These are phyloP conservation scores for Enteromius unitaeniatus DNA, from an alignment of 2,797 vertebrate species.

Conservation along the genomic window DNA sequence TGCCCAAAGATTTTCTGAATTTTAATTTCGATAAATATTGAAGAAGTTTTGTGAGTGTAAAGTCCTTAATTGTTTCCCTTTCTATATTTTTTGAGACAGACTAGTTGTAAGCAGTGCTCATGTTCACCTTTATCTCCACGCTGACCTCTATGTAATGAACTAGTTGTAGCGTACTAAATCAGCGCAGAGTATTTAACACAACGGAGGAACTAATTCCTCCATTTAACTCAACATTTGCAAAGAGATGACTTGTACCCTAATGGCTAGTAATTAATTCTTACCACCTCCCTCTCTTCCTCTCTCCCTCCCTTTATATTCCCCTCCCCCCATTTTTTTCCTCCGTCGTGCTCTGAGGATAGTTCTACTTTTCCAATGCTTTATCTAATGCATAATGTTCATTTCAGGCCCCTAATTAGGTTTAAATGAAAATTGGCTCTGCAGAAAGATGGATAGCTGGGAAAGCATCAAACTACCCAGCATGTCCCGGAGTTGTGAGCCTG, in stretches of 20 bases:
- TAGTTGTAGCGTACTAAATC: conserved; percentile 82
- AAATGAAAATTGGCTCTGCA: conserved; percentile 93
- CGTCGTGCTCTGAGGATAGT: conserved; percentile 89
- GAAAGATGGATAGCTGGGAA: conserved; percentile 89
- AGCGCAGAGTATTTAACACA: conserved; percentile 89
- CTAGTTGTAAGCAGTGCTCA: neutral
- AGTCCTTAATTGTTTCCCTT: neutral
- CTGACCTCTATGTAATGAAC: conserved; percentile 81
- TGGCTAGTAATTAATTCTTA: conserved; percentile 93
- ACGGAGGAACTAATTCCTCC: conserved; percentile 87
- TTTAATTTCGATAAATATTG: neutral
- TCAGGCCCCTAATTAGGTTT: conserved; percentile 93
- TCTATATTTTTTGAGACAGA: neutral
- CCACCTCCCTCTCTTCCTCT: conserved; percentile 54
- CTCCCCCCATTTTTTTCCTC: conserved; percentile 47
- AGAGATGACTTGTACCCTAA: conserved; percentile 92
- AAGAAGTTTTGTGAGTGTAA: neutral
- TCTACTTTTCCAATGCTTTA: conserved; percentile 85
- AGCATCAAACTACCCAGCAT: conserved; percentile 89
- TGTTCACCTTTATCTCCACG: conserved; percentile 64
- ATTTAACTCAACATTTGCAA: conserved; percentile 88
- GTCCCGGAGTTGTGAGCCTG: conserved; percentile 88
- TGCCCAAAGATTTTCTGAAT: neutral
- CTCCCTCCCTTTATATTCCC: conserved; percentile 40
- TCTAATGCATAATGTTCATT: conserved; percentile 94